A percentile compares a stretch with the other conserved stretches of the same genome.
These are phyloP conservation scores for Andinoacara biseriatus DNA, from an alignment of 2,113 vertebrate genomes.

Conservation along the genomic window DNA sequence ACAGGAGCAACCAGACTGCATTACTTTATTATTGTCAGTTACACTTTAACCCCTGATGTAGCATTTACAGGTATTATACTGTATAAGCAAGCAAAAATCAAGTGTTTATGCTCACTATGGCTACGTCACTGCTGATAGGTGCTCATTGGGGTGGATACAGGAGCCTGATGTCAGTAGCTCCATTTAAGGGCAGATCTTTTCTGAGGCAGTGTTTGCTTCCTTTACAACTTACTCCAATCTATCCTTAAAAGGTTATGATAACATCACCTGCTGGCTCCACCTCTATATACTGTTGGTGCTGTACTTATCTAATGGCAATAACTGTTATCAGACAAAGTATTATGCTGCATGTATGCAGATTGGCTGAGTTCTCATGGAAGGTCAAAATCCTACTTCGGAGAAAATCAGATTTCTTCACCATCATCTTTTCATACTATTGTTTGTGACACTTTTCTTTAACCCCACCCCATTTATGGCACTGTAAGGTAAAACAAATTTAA, in stretches of 20 bases:
- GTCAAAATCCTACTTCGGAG: neutral
- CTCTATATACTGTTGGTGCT: neutral
- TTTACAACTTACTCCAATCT: neutral
- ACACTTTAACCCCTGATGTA: neutral
- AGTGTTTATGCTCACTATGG: neutral
- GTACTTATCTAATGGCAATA: neutral
- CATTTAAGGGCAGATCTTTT: neutral
- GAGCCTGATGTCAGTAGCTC: neutral
- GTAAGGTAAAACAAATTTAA: neutral
- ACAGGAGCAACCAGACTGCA: neutral
- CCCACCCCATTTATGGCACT: neutral
- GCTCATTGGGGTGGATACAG: neutral
- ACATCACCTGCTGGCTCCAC: neutral
- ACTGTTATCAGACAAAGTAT: neutral
- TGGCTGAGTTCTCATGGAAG: neutral
- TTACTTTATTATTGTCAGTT: neutral
- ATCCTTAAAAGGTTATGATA: neutral
- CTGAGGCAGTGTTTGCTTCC: neutral
- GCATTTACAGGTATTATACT: neutral
- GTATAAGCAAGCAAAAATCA: neutral
- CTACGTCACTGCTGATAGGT: neutral
- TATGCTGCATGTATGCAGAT: neutral
- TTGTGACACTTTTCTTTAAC: neutral
- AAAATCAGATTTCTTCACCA: neutral
- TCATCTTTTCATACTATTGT: neutral